Evolutionary conservation across 2,888 invertebrate genomes (phyloP), one percentile per base, ranked within the genome.

Genomic region (Dryobotodes eremita): DNA sequence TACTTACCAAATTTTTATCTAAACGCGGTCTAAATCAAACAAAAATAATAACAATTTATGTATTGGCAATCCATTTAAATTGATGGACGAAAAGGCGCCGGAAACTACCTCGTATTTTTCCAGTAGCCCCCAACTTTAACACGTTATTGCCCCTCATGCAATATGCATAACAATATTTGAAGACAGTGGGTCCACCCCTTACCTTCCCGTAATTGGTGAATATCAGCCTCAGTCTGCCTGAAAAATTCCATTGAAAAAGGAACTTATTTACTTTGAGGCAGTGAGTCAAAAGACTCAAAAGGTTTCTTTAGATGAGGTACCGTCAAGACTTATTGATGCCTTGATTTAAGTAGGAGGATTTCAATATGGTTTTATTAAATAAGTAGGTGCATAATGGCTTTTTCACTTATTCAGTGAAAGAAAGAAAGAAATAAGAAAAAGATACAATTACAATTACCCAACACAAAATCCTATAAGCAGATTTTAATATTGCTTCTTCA

Each of bases 81-180:
- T 79, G 83, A 66, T 79, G 72, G 55, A 61, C n/a, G 59, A 75
- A 80, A 80, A 79, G 57, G 74, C 70, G 48, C 57, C 69, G 42
- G 61, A 55, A 62, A 66, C 69, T 61, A 50, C 53, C n/a, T 61
- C 59, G 31, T 87, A 85, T 85, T 89, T 88, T 85, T 79, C 71
- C 72, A 79, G 53, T 59, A 69, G 74, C 89, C 86, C 89, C 90
- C 87, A 90, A 93, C 91, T 94, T 94, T 93, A 93, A 93, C 95
- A 93, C 92, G 93, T 93, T 95, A 95, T 95, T 94, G 93, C 91
- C 86, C 86, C 94, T 95, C 95, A 95, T 95, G 95, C 94, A 95
- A 95, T 95, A 95, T 95, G 94, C 95, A 95, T 95, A 94, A 92
- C 94, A 92, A 94, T 94, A 93, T 93, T 91, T 91, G 90, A 91